Base-by-base conservation (phyloP, 2,888 invertebrate genomes). In the Endotricha flammealis region DNA sequence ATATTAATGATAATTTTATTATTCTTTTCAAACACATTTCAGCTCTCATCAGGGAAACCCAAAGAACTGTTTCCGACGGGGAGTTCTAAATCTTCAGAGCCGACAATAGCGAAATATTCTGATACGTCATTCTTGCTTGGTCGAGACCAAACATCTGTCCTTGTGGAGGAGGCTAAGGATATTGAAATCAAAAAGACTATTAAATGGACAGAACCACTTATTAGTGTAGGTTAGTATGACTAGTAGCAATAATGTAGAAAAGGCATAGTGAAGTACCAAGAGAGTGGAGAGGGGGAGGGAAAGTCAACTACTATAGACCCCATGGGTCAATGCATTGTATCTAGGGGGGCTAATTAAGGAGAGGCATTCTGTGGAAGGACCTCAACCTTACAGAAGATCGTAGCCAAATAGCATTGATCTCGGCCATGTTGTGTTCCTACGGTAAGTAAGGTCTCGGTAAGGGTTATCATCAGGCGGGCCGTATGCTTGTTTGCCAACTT, bases 31-130 rank as follows among this genome's bases (percentile, higher is more conserved):
- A 12, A 12, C 23, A 30, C 4, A 4, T 57, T 65, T 12, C 50
- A 86, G 86, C 64, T 82, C 5, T 75, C 85, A 28, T 69, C 83
- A 53, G 92, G 93, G 0, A 90, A 91, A 55, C 89, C 91, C 36
- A 91, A 91, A 60, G 95, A 97, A 61, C 81, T 98, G 29, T 97
- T 97, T 69, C 94, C 95, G 0, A 94, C 93, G 2, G 94, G 94
- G 40, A 91, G 92, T 41, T 90, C 90, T 0, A 91, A 91, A 57
- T 92, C 92, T 8, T 89, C 92, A 25, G 96, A 97, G 62, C 96
- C 96, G 0, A 93, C 92, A 36, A 91, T 96, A 52, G 91, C 92
- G n/a, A 90, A 93, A 57, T 88, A 94, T 43, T 91, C 92, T 0
- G 91, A 93, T 42, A 90, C 88, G 34, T 89, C 91, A 12, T 93